Percentiles rank a stretch among this genome's conserved stretches.
Conservation (phyloP, 2,797 vertebrate genomes). For the Cuculus canorus region DNA sequence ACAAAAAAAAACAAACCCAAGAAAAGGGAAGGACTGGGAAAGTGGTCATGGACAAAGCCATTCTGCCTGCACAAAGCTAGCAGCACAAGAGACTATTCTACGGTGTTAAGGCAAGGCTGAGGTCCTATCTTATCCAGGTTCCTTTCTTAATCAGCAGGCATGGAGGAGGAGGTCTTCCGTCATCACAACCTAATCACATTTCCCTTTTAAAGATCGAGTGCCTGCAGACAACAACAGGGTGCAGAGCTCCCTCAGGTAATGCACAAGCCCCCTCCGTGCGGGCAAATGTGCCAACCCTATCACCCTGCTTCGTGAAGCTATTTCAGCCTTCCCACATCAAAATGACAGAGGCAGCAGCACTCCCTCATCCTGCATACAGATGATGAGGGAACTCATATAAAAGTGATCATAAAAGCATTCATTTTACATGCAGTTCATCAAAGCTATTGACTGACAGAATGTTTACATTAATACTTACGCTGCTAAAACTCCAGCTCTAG, state of each 20-base stretch:
- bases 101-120: background rate
- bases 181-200: background rate
- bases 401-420: background rate
- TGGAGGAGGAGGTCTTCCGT: background rate
- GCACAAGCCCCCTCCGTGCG: fast-evolving
- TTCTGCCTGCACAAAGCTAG: background rate
- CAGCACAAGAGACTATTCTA: background rate
- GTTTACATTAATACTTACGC: background rate
- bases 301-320: fast-evolving
- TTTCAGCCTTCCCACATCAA: background rate
- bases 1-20: background rate
- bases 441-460: background rate
- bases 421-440: background rate
- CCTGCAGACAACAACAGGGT: background rate
- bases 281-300: background rate
- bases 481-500: background rate
- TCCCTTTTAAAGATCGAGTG: background rate
- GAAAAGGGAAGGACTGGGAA: background rate
- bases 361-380: background rate
- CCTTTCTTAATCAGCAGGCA: background rate
- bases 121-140: background rate
- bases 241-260: background rate
- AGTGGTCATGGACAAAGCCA: background rate
- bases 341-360: background rate
- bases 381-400: background rate